Evolutionary conservation across 2,888 invertebrate species (phyloP).

Genomic region (Amorpha juglandis): DNA sequence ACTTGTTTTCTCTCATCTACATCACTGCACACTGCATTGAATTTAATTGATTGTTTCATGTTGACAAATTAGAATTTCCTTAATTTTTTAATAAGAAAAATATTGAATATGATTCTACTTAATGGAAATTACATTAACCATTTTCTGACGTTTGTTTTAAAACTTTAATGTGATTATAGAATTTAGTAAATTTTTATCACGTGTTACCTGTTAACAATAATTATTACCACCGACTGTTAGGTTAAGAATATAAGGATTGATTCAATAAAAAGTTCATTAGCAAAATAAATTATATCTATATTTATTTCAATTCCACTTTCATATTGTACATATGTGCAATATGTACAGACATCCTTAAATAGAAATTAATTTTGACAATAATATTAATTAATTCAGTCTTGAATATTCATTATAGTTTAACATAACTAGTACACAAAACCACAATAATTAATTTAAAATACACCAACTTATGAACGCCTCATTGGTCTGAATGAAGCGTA

Average conservation of each 20-base stretch:
- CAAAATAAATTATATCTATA: slow-evolving; percentile 78
- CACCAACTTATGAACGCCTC: too few relatives aligned
- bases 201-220: slow-evolving; percentile 37
- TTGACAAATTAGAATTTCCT: neutral
- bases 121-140: neutral
- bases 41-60: neutral
- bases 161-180: slow-evolving; percentile 5
- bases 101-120: neutral
- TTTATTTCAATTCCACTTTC: slow-evolving; percentile 69
- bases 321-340: slow-evolving; percentile 58
- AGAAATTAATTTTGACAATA: slow-evolving; percentile 61
- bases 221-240: slow-evolving; percentile 7
- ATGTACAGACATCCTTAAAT: slow-evolving; percentile 63
- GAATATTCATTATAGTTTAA: slow-evolving; percentile 76
- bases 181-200: neutral
- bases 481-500: too few relatives aligned
- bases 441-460: too few relatives aligned
- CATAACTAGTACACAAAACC: slow-evolving; percentile 35
- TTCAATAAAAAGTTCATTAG: slow-evolving; percentile 62
- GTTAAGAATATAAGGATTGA: slow-evolving; percentile 29
- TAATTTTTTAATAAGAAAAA: neutral
- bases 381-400: slow-evolving; percentile 82
- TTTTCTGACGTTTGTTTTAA: slow-evolving; percentile 8
- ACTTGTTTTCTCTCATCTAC: neutral
- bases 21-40: slow-evolving; percentile 2